phyloP scores from a whole-genome alignment of 2,113 vertebrate genomes.

The Setophaga kirtlandii region DNA sequence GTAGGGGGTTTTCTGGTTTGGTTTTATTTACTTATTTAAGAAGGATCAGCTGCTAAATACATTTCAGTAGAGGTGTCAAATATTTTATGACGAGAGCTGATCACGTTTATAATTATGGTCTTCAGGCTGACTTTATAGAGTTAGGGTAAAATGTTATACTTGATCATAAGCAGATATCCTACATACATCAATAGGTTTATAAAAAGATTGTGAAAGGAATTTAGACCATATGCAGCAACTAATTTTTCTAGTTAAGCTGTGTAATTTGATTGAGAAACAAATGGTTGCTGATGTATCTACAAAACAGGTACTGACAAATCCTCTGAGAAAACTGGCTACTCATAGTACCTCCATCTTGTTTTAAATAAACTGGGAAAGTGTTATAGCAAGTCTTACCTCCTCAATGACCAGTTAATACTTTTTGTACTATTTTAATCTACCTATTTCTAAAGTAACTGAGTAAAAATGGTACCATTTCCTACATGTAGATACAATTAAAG shows the following conservation, averaged over 20 bases:
- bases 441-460: not conserved
- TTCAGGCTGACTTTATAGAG: not conserved
- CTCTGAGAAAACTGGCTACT: not conserved
- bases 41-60: slow-evolving; percentile 37
- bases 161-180: slow-evolving; percentile 44
- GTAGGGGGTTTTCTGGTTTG: not conserved
- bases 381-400: not conserved
- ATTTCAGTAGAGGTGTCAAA: slow-evolving; percentile 45
- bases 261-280: not conserved
- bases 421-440: not conserved
- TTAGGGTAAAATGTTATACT: not conserved
- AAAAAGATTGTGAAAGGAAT: slow-evolving; percentile 18
- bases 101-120: slow-evolving; percentile 28
- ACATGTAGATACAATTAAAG: not conserved
- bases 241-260: not conserved
- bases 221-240: slow-evolving; percentile 20
- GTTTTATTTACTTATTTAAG: not conserved
- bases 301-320: not conserved
- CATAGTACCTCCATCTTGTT: not conserved
- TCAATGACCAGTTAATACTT: not conserved
- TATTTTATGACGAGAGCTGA: not conserved
- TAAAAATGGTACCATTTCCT: not conserved
- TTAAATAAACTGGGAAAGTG: not conserved
- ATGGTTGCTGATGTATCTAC: not conserved
- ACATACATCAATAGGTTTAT: slow-evolving; percentile 23